phyloP scores from a whole-genome alignment of 1,140 invertebrate genomes.

The Heliconius melpomene region DNA sequence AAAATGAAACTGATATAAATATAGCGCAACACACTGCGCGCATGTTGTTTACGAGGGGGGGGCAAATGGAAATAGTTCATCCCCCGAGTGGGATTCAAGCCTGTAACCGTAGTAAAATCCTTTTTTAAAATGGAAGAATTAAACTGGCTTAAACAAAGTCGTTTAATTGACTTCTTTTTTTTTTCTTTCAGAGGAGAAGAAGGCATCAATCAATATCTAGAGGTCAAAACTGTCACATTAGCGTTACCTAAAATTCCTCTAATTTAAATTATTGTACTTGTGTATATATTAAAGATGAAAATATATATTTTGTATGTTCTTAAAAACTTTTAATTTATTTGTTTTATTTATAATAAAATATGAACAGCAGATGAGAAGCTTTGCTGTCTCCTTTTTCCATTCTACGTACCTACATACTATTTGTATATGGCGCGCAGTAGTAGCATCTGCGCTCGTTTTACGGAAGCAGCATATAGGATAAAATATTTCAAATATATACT shows the following conservation, averaged over 20 bases:
- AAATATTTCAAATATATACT: no score
- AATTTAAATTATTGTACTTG: constrained; percentile 40
- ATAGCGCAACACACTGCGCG: no score
- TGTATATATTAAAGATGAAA: not conserved
- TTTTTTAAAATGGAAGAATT: not conserved
- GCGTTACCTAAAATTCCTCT: constrained; percentile 70
- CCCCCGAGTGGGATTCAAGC: no score
- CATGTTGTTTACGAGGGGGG: no score
- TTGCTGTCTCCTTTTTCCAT: not conserved
- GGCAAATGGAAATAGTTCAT: no score
- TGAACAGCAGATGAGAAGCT: constrained; percentile 7
- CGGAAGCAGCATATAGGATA: no score
- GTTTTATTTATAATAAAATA: not conserved
- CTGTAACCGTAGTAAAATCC: no score
- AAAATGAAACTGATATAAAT: no score
- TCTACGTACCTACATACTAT: not conserved
- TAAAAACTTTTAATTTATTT: not conserved
- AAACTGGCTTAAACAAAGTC: not conserved
- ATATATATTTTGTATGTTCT: not conserved
- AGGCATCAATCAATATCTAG: constrained; percentile 87
- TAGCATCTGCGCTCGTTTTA: no score
- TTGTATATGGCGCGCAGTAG: no score
- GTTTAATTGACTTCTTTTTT: not conserved
- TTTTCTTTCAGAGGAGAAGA: constrained; percentile 84
- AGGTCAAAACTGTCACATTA: constrained; percentile 88